Conservation (phyloP, 2,113 vertebrate genomes). For the Xenopus borealis region DNA sequence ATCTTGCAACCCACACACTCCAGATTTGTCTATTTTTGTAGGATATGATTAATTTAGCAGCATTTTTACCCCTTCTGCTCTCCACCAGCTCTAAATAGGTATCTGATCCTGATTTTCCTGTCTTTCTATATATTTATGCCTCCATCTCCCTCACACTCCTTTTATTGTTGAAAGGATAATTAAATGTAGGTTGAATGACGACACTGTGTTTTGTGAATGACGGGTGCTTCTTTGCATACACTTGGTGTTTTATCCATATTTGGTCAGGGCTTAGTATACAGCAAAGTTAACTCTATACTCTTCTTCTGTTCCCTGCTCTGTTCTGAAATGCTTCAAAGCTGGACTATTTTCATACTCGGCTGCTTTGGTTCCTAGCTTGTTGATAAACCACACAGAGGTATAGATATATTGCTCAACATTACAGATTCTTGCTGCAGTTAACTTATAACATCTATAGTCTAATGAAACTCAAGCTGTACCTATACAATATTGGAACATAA, state of each 20-base stretch:
- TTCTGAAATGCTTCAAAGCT: constrained; percentile 36
- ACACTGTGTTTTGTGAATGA: constrained; percentile 46
- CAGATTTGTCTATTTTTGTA: constrained; percentile 37
- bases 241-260: constrained; percentile 44
- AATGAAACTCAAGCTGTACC: too few relatives aligned
- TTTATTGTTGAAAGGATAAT: constrained; percentile 46
- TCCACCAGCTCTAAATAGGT: constrained; percentile 35
- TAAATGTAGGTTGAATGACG: constrained; percentile 46
- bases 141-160: constrained; percentile 25
- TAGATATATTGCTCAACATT: constrained; percentile 29
- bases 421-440: constrained; percentile 8
- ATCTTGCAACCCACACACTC: constrained; percentile 28
- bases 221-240: constrained; percentile 43
- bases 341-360: constrained; percentile 32
- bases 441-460: too few relatives aligned
- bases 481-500: too few relatives aligned
- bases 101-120: constrained; percentile 43
- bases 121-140: constrained; percentile 43
- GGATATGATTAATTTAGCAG: constrained; percentile 44
- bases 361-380: constrained; percentile 30
- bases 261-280: constrained; percentile 44
- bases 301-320: constrained; percentile 8
- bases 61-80: constrained; percentile 17
- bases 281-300: constrained; percentile 31
- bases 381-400: constrained; percentile 37